A percentile compares a stretch with the other conserved stretches of the same genome.
phyloP scores from a whole-genome alignment of 2,113 vertebrate species.

The Stigmatopora nigra region DNA sequence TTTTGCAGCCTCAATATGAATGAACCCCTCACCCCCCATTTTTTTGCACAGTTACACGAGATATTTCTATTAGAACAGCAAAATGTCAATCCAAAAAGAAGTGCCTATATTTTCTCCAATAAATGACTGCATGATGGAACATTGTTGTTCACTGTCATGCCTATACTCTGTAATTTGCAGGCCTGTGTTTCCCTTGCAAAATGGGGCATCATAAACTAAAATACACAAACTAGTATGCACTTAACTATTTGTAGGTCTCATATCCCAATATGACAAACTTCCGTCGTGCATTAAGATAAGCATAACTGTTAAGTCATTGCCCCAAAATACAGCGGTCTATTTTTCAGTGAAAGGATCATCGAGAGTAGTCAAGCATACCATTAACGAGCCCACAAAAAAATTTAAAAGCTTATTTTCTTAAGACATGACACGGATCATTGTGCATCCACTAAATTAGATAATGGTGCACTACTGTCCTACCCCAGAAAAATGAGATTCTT shows the following conservation, averaged over 20 bases:
- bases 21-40: slow-evolving; percentile 25
- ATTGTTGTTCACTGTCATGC: background rate
- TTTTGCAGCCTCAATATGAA: slow-evolving; percentile 5
- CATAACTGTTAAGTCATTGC: background rate
- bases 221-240: background rate
- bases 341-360: background rate
- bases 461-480: background rate
- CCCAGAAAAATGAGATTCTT: too few species aligned
- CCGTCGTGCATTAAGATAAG: background rate
- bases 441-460: background rate
- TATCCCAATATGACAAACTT: background rate
- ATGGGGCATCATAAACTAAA: background rate
- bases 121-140: background rate
- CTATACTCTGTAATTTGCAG: background rate
- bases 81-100: background rate
- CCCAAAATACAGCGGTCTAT: background rate
- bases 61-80: slow-evolving; percentile 1
- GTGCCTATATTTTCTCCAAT: background rate
- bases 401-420: background rate
- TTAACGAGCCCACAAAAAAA: background rate
- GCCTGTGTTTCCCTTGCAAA: background rate
- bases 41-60: background rate
- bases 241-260: too few species aligned
- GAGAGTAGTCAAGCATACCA: background rate
- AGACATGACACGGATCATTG: background rate